Evolutionary conservation across 2,888 invertebrate species (phyloP).

Genomic region (Phrixothrix hirtus): DNA sequence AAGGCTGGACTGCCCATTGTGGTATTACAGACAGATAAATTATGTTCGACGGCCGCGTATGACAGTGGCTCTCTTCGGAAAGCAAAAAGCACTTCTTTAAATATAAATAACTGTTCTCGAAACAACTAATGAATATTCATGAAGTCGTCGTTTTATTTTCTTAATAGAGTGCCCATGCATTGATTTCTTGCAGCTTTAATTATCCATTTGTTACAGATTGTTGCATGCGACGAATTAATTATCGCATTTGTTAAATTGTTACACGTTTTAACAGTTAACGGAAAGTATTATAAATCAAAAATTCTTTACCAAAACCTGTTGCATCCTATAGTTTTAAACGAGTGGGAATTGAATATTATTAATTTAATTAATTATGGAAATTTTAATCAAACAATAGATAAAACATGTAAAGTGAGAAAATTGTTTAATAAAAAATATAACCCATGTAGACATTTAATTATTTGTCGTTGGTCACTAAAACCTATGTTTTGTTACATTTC

Average conservation of each 20-base stretch:
- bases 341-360: too few species aligned
- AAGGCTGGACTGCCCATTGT: constrained; percentile 54
- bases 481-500: too few species aligned
- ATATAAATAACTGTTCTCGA: constrained; percentile 51
- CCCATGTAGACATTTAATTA: too few species aligned
- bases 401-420: not conserved
- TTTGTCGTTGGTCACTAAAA: too few species aligned
- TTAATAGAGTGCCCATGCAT: constrained; percentile 31
- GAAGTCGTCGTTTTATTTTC: constrained; percentile 29
- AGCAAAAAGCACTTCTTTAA: constrained; percentile 39
- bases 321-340: too few species aligned
- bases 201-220: constrained; percentile 36
- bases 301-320: too few species aligned
- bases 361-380: too few species aligned
- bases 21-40: constrained; percentile 57
- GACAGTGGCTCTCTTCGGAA: constrained; percentile 50
- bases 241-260: constrained; percentile 34
- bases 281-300: constrained; percentile 20
- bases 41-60: constrained; percentile 56
- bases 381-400: not conserved
- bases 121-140: constrained; percentile 41
- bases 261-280: constrained; percentile 30
- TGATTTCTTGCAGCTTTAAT: constrained; percentile 37
- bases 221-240: constrained; percentile 33
- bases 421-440: too few species aligned